Evolutionary conservation across 2,113 vertebrate species (phyloP).

Genomic region (Urocynchramus pylzowi): DNA sequence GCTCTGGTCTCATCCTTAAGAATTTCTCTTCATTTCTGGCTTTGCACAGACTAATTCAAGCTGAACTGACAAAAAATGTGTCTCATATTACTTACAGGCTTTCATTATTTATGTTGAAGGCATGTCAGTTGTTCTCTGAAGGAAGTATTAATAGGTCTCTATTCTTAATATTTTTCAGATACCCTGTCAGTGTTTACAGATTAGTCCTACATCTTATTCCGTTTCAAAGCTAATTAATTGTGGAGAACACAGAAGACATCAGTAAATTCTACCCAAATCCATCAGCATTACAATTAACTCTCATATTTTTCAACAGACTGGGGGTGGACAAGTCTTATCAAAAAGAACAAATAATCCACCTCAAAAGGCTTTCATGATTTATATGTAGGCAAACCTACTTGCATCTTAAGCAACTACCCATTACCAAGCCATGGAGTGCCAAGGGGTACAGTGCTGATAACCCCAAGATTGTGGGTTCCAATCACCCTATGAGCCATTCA

Average conservation of each 20-base stretch:
- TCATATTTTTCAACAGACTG: neutral
- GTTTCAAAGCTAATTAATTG: constrained; percentile 36
- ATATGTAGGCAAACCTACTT: neutral
- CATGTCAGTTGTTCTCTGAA: constrained; percentile 20
- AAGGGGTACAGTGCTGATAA: neutral
- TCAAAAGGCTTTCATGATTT: neutral
- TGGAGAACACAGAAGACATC: neutral
- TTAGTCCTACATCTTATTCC: neutral
- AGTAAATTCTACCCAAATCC: neutral
- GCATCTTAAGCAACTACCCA: neutral
- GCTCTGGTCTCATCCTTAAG: neutral
- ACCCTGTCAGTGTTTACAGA: constrained; percentile 18
- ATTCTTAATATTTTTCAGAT: constrained; percentile 41
- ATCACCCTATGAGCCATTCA: neutral
- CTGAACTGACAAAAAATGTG: neutral
- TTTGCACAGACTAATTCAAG: neutral
- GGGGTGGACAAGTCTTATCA: neutral
- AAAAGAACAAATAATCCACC: neutral
- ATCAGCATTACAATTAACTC: neutral
- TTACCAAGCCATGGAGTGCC: neutral
- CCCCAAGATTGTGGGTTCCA: no score
- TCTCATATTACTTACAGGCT: neutral
- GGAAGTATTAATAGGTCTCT: constrained; percentile 2
- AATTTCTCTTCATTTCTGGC: neutral
- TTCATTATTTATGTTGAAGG: constrained; percentile 28